Base-by-base conservation (phyloP, 2,797 vertebrate genomes). In the Crocidura indochinensis region DNA sequence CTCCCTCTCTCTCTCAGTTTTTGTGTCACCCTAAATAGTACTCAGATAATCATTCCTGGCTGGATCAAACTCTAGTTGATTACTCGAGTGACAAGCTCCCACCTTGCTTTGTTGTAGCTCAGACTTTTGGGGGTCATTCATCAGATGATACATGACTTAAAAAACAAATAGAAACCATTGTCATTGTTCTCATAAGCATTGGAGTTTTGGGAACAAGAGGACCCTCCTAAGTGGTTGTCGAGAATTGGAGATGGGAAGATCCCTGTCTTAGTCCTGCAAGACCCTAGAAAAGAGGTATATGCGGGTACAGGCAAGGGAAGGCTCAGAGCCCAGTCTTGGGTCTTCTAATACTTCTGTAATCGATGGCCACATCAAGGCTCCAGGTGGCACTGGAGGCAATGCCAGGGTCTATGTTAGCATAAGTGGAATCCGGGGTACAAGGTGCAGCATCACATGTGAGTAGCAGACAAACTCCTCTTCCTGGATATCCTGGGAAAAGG, bases 271-370 rank as follows among this genome's bases (percentile, higher is more conserved):
- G 72, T 74, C 64, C 56, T n/a, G n/a, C 51, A 53, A 8, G 38
- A 65, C 49, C 47, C 64, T 14, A 22, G 0, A 17, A 22, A 56
- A 3, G 60, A 20, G 53, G 10, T 20, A 62, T 20, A 4, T 24
- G n/a, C n/a, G n/a, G 24, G 1, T 1, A 15, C 10, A 15, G 17
- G 31, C 31, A 20, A 3, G 3, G 53, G 31, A 29, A 24, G 44
- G n/a, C n/a, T n/a, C n/a, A n/a, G n/a, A n/a, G n/a, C 4, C 0
- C 6, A 10, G 26, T 49, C 79, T 93, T 92, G 9, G 38, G 12
- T n/a, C 11, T 91, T 65, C 17, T 73, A 82, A 94, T 9, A 73
- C n/a, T 6, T 65, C 87, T 92, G 44, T 97, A 96, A 8, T 94
- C 75, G 0, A 11, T 84, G 64, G 27, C 0, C 29, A 78, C 79